These are phyloP conservation scores for Odontamblyopus rebecca DNA, from an alignment of 2,797 vertebrate genomes.

Conservation along the genomic window DNA sequence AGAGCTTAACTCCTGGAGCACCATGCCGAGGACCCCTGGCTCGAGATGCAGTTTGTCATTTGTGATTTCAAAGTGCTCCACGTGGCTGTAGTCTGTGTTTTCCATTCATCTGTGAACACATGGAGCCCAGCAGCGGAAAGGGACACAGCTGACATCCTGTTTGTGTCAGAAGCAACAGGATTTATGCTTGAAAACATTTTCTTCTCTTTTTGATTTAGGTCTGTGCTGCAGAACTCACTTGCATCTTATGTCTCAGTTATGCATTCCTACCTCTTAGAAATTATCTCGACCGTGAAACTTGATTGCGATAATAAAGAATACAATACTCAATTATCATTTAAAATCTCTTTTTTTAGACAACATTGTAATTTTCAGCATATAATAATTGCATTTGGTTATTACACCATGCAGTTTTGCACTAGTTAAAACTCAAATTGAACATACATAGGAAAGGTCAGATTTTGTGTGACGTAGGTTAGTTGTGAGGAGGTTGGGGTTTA, in stretches of 20 bases:
- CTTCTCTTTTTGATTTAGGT: not conserved
- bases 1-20: constrained; percentile 11
- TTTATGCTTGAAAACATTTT: constrained; percentile 14
- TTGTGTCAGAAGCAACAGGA: constrained; percentile 23
- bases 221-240: not conserved
- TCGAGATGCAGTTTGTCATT: not conserved
- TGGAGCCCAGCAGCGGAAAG: constrained; percentile 22
- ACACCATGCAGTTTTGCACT: no score
- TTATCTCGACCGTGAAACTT: not conserved
- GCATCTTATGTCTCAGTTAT: not conserved
- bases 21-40: not conserved
- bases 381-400: no score
- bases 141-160: constrained; percentile 24
- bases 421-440: no score
- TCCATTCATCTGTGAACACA: constrained; percentile 11
- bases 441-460: no score
- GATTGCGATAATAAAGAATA: no score
- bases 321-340: no score
- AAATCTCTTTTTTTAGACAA: no score
- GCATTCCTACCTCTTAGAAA: not conserved
- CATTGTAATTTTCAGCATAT: no score
- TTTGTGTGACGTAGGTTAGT: no score
- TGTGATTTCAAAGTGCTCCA: not conserved
- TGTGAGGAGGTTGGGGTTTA: no score
- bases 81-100: not conserved